phyloP scores from a whole-genome alignment of 2,888 invertebrate species.

The Alviniconcha strummeri region DNA sequence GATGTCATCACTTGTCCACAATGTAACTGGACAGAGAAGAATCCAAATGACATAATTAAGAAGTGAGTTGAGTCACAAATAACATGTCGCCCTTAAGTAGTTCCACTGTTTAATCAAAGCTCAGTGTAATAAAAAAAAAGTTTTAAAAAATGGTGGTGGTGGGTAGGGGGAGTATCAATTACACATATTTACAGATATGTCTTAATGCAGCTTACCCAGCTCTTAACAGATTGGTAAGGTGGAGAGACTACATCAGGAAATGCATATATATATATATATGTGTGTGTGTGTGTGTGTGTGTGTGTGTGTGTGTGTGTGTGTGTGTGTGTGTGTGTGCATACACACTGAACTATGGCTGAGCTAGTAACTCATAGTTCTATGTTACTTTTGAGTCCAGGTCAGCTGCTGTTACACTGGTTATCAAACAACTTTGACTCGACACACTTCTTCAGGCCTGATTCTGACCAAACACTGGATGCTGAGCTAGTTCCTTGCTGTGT shows the following conservation, averaged over 20 bases:
- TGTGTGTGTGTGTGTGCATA: background rate
- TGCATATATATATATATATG: background rate
- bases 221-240: no score
- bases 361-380: background rate
- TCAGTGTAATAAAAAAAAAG: no score
- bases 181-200: background rate
- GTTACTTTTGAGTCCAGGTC: background rate
- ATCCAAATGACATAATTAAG: no score
- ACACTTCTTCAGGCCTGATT: slow-evolving; percentile 79
- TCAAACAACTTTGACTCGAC: slow-evolving; percentile 85
- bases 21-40: no score
- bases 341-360: background rate
- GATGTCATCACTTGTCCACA: no score
- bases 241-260: background rate
- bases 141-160: no score
- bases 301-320: background rate
- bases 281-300: background rate
- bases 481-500: background rate
- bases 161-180: no score
- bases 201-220: no score
- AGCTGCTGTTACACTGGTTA: slow-evolving; percentile 78
- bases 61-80: no score
- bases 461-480: slow-evolving; percentile 77
- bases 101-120: no score
- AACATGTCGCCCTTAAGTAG: no score